Conservation (phyloP, 2,888 invertebrate genomes). For the Lycophotia porphyrea region DNA sequence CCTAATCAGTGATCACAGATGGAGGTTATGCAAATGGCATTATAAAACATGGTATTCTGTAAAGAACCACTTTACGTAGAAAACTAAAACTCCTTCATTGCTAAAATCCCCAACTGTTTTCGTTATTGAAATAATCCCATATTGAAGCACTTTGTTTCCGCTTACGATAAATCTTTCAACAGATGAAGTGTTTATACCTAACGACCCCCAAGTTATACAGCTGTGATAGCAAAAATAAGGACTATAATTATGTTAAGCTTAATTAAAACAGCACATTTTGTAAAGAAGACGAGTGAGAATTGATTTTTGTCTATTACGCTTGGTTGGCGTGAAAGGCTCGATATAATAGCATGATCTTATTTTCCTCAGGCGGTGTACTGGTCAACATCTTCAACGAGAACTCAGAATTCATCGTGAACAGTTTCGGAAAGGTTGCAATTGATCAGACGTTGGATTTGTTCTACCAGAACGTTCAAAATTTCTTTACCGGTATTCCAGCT, state of each 20-base stretch:
- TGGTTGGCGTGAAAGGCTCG: neutral
- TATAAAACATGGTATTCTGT: neutral
- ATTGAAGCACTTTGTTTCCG: neutral
- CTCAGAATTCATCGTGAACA: slow-evolving; percentile 33
- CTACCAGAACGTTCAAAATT: slow-evolving; percentile 7
- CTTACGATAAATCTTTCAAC: neutral
- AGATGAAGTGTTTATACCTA: neutral
- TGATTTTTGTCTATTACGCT: neutral
- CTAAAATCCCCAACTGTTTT: neutral
- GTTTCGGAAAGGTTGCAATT: slow-evolving; percentile 11
- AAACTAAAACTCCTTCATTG: neutral
- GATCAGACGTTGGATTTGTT: slow-evolving; percentile 30
- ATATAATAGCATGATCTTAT: neutral
- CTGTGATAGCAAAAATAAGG: neutral
- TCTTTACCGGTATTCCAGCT: slow-evolving; percentile 28
- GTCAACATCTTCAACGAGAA: slow-evolving; percentile 56
- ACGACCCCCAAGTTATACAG: neutral
- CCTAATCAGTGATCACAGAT: neutral
- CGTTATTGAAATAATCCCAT: neutral
- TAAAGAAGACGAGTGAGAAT: neutral
- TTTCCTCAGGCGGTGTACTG: slow-evolving; percentile 37
- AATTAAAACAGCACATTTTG: neutral
- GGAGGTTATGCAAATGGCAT: neutral
- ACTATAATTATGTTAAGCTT: too few species aligned
- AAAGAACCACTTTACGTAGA: neutral